Percentiles rank a stretch among this genome's conserved stretches.
Conservation (phyloP, 2,888 invertebrate genomes). For the Hylaea fasciaria region DNA sequence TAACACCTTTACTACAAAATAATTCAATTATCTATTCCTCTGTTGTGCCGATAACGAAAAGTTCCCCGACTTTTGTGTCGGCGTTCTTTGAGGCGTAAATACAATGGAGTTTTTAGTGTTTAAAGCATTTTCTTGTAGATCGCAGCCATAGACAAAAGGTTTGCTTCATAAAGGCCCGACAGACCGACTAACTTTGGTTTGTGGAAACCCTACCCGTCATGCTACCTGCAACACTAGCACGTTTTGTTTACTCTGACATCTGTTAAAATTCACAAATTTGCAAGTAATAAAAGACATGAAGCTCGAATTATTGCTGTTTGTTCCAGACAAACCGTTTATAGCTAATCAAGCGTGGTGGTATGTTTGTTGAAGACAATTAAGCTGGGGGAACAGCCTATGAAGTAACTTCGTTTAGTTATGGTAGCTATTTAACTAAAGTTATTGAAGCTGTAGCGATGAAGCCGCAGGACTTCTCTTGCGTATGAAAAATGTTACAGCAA, state of each 20-base stretch:
- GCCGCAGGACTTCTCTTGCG: too few relatives aligned
- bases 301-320: conserved; percentile 36
- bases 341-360: conserved; percentile 11
- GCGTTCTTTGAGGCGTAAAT: conserved; percentile 56
- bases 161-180: conserved; percentile 48
- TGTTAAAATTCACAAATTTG: conserved; percentile 44
- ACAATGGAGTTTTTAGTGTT: conserved; percentile 58
- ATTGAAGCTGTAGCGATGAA: too few relatives aligned
- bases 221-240: conserved; percentile 60
- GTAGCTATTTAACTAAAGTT: too few relatives aligned
- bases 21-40: conserved; percentile 63
- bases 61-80: conserved; percentile 52
- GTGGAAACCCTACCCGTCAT: conserved; percentile 35
- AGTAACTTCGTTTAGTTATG: too few relatives aligned
- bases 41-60: conserved; percentile 54
- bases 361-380: conserved; percentile 12
- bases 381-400: not conserved
- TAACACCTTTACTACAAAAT: conserved; percentile 51
- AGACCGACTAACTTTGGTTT: conserved; percentile 19
- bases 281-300: conserved; percentile 39
- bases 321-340: conserved; percentile 27
- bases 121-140: conserved; percentile 61
- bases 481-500: too few relatives aligned
- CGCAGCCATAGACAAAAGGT: conserved; percentile 58
- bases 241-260: conserved; percentile 39